Percentiles rank a stretch among this genome's conserved stretches.
phyloP scores from a whole-genome alignment of 2,113 vertebrate genomes.

The Osmerus eperlanus region DNA sequence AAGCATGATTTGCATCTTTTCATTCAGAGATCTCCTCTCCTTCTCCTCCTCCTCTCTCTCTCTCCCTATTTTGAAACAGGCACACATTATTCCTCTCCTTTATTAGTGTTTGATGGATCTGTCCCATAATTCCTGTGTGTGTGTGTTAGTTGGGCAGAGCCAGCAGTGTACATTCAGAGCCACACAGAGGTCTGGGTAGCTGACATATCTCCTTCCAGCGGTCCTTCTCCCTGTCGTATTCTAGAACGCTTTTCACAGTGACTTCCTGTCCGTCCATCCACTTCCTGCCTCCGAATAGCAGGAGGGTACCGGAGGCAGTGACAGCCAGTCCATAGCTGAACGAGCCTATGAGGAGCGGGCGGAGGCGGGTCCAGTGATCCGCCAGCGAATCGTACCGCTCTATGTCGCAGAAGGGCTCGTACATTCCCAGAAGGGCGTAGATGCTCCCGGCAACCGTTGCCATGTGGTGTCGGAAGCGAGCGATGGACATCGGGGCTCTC shows the following conservation, averaged over 20 bases:
- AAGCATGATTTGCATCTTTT: too few relatives aligned
- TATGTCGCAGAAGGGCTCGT: slow-evolving; percentile 92
- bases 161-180: slow-evolving; percentile 82
- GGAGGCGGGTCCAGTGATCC: slow-evolving; percentile 86
- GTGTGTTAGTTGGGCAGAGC: slow-evolving; percentile 69
- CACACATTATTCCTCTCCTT: too few relatives aligned
- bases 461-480: slow-evolving; percentile 88
- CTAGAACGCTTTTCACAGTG: slow-evolving; percentile 81
- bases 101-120: too few relatives aligned
- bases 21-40: too few relatives aligned
- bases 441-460: slow-evolving; percentile 77
- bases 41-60: too few relatives aligned
- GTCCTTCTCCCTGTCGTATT: slow-evolving; percentile 84
- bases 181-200: slow-evolving; percentile 81
- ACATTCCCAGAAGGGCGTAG: slow-evolving; percentile 89
- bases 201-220: slow-evolving; percentile 87
- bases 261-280: slow-evolving; percentile 86
- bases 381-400: slow-evolving; percentile 78
- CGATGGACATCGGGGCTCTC: slow-evolving; percentile 84
- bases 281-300: slow-evolving; percentile 88
- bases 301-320: slow-evolving; percentile 71
- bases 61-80: too few relatives aligned
- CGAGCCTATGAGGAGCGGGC: slow-evolving; percentile 79
- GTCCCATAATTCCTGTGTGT: not conserved
- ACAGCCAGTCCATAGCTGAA: slow-evolving; percentile 85